Conservation (phyloP, 2,113 vertebrate species). For the Cephalopholis sonnerati region DNA sequence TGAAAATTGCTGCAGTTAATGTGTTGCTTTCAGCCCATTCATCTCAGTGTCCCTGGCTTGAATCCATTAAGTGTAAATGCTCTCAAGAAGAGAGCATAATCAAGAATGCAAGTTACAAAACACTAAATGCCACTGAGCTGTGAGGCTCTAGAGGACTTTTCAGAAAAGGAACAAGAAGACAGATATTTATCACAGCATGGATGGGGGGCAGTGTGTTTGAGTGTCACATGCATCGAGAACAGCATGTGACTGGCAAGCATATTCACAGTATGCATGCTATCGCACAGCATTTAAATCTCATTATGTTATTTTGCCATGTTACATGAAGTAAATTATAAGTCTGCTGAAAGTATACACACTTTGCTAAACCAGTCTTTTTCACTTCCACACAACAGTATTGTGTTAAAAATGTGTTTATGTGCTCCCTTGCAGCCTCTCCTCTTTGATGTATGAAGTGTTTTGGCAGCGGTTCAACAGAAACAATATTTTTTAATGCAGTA, state of each 20-base stretch:
- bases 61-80: neutral
- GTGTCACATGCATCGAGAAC: neutral
- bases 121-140: neutral
- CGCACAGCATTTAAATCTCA: too few species aligned
- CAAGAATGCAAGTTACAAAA: neutral
- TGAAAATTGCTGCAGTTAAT: neutral
- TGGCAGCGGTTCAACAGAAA: too few species aligned
- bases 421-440: neutral
- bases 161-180: neutral
- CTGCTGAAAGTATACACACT: neutral
- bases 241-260: neutral
- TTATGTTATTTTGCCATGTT: neutral
- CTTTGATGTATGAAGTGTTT: neutral
- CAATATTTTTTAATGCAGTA: neutral
- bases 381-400: neutral
- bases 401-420: neutral
- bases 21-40: slow-evolving; percentile 1
- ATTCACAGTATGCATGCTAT: neutral
- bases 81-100: neutral
- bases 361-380: neutral
- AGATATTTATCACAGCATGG: neutral
- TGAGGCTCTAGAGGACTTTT: neutral
- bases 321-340: neutral
- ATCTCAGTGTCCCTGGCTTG: neutral
- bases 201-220: neutral